Evolutionary conservation across 2,113 vertebrate genomes (phyloP), one percentile per base, ranked within the genome.

Genomic region (Podarcis cretensis): DNA sequence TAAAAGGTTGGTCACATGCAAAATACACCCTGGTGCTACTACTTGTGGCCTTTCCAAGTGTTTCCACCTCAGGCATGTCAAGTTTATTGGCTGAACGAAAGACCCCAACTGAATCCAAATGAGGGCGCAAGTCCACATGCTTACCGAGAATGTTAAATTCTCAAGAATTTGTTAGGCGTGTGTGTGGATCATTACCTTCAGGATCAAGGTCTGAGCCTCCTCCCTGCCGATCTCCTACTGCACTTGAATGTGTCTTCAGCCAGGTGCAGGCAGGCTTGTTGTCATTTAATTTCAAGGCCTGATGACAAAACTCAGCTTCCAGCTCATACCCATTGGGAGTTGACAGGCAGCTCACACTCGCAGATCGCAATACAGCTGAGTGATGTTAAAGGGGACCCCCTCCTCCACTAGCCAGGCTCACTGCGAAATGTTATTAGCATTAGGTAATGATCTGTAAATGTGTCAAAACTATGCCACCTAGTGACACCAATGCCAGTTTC

Each of bases 401-500:
- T 3, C 85, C 40, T 90, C 71, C 85, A 88, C 82, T 91, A 90
- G 93, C 94, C 93, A 87, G 21, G 89, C 92, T 65, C 91, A 89
- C 95, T 76, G 93, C 71, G 79, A 95, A 90, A 96, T 92, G 95
- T 95, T 96, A 96, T 97, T 96, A 97, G 93, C 1, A 6, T 90
- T 84, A 95, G 95, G 87, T 97, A 97, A 96, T 97, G 96, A 92
- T 94, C 93, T 97, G 97, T 96, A 96, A 97, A 96, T 91, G 95
- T 97, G 97, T 97, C 96, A 96, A 94, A 96, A 97, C 94, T 96
- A 96, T 96, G 96, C 97, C 97, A 96, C 96, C 97, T 97, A 97
- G 97, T 97, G 97, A 96, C 96, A 95, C 2, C 32, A 90, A 93
- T 83, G 92, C 93, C 95, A 94, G 69, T 86, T 95, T 96, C 94